phyloP scores from a whole-genome alignment of 2,113 vertebrate species.

The Seriola quinqueradiata region DNA sequence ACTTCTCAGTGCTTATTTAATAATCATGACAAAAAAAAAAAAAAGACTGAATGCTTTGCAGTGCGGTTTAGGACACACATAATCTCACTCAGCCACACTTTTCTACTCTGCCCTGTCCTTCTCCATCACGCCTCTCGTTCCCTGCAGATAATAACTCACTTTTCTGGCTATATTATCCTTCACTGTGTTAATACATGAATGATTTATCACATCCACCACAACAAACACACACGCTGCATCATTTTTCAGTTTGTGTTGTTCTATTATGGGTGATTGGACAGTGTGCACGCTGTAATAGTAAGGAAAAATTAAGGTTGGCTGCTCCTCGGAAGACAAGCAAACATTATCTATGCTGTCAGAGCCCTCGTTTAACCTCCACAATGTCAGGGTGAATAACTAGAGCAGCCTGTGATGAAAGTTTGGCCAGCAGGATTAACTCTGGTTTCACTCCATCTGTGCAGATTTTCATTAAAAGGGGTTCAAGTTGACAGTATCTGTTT shows the following conservation, averaged over 20 bases:
- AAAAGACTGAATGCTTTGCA: not conserved
- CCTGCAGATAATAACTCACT: conserved; percentile 1
- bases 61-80: not conserved
- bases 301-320: conserved; percentile 23
- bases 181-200: conserved; percentile 36
- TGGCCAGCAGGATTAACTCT: conserved; percentile 23
- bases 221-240: conserved; percentile 13
- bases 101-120: not conserved
- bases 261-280: conserved; percentile 17
- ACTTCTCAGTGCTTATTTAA: not conserved
- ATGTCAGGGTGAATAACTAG: conserved; percentile 33
- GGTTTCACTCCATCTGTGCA: conserved; percentile 26
- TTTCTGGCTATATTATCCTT: conserved; percentile 23
- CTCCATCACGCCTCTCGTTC: conserved; percentile 3
- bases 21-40: not conserved
- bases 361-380: not conserved
- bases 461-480: conserved; percentile 35
- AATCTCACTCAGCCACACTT: not conserved
- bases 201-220: conserved; percentile 17
- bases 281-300: not conserved
- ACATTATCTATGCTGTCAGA: not conserved
- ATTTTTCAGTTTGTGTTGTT: conserved; percentile 31
- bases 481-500: conserved; percentile 23
- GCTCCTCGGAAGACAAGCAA: conserved; percentile 9
- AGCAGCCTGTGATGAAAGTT: conserved; percentile 42